These are phyloP conservation scores for Camptogramma bilineatum DNA, from an alignment of 2,888 invertebrate genomes.

Conservation along the genomic window DNA sequence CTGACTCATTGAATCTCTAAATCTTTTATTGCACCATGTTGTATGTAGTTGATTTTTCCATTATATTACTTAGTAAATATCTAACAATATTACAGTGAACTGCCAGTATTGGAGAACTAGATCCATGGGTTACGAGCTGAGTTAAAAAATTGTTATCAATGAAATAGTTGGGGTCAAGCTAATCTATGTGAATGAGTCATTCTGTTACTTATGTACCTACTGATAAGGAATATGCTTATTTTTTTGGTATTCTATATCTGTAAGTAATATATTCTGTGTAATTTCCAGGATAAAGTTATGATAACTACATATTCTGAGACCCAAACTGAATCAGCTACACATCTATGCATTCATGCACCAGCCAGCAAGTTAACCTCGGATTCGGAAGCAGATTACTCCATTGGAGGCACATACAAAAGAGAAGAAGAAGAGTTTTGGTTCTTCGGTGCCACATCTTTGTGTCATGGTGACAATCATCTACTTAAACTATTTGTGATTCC, in stretches of 20 bases:
- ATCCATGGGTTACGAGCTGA: no score
- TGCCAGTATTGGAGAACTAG: no score
- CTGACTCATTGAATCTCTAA: no score
- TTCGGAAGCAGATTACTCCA: slow-evolving; percentile 57
- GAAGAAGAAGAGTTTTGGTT: slow-evolving; percentile 71
- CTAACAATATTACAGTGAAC: background rate
- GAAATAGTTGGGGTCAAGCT: no score
- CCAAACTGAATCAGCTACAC: slow-evolving; percentile 56
- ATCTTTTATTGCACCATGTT: no score
- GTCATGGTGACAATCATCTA: slow-evolving; percentile 60
- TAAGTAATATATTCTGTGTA: background rate
- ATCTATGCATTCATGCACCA: slow-evolving; percentile 62
- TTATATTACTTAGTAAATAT: no score
- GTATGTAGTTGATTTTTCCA: no score
- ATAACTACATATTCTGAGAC: slow-evolving; percentile 47
- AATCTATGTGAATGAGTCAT: no score
- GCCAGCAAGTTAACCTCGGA: slow-evolving; percentile 51
- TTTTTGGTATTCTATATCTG: background rate
- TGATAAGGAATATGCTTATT: background rate
- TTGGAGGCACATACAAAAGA: slow-evolving; percentile 68
- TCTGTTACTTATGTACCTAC: background rate
- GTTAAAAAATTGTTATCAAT: no score
- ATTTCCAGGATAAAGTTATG: slow-evolving; percentile 7
- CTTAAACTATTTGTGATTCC: slow-evolving; percentile 71
- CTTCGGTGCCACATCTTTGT: slow-evolving; percentile 60